Percentiles rank a stretch among this genome's conserved stretches.
Conservation (phyloP, 2,888 invertebrate genomes). For the Papilio gigon region DNA sequence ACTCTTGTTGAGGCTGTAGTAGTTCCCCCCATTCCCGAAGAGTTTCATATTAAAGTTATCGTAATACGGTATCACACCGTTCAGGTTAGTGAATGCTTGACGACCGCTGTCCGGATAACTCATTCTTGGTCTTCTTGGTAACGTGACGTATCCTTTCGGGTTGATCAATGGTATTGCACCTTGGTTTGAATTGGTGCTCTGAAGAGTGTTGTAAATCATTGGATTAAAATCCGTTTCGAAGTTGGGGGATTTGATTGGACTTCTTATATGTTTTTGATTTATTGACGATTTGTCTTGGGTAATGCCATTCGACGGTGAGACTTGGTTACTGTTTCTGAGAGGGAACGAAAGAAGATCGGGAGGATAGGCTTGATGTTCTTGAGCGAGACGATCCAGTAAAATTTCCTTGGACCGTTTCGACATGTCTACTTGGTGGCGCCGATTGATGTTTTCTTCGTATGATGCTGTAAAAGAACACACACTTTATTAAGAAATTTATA, state of each 20-base stretch:
- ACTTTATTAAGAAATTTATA: no score
- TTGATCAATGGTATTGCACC: conserved; percentile 81
- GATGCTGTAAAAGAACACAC: conserved; percentile 67
- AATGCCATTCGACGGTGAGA: conserved; percentile 77
- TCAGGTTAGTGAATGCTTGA: conserved; percentile 69
- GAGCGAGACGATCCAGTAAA: conserved; percentile 70
- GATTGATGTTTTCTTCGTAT: conserved; percentile 81
- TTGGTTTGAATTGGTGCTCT: conserved; percentile 84
- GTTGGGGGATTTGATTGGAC: conserved; percentile 71
- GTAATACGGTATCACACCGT: conserved; percentile 84
- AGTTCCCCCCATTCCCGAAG: conserved; percentile 92
- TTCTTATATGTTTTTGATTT: conserved; percentile 52
- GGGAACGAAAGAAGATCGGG: conserved; percentile 92
- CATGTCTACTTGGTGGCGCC: conserved; percentile 82
- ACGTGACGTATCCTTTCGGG: conserved; percentile 91
- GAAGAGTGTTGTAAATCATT: conserved; percentile 73
- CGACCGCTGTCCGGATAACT: conserved; percentile 82
- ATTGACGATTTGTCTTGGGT: conserved; percentile 49
- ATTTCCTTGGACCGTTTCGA: conserved; percentile 80
- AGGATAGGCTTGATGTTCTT: conserved; percentile 85
- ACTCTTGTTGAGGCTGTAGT: conserved; percentile 88
- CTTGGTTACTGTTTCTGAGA: conserved; percentile 69
- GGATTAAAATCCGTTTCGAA: conserved; percentile 66
- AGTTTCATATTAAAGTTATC: conserved; percentile 92
- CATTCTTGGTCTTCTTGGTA: conserved; percentile 89